Conservation (phyloP, 2,888 invertebrate species). For the Metopia argyrocephala region DNA sequence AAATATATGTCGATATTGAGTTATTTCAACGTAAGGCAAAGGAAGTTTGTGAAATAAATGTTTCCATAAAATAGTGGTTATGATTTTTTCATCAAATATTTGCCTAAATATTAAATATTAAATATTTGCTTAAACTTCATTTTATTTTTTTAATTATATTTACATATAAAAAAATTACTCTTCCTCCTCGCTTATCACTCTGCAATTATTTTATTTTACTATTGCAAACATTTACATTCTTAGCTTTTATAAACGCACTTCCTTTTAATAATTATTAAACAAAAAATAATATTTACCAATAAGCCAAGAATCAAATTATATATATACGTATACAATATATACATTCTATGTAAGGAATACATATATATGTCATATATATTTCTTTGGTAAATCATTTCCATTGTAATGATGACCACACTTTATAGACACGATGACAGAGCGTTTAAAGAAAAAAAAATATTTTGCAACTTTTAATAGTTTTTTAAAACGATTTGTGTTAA, state of each 20-base stretch:
- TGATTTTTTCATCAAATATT: no score
- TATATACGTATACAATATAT: conserved; percentile 21
- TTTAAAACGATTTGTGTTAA: not conserved
- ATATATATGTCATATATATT: conserved; percentile 26
- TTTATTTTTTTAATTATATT: no score
- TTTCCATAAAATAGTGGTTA: no score
- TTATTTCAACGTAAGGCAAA: no score
- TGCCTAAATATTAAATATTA: no score
- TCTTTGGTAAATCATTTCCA: conserved; percentile 21
- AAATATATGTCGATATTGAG: no score
- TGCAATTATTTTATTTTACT: no score
- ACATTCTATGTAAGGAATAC: conserved; percentile 18
- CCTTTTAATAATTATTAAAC: not conserved
- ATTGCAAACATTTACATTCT: no score
- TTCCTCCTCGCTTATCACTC: no score
- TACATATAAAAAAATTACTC: no score
- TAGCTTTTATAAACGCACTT: not conserved
- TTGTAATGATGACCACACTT: not conserved
- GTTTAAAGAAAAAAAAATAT: conserved; percentile 5
- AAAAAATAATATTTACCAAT: conserved; percentile 37
- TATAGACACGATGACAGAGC: not conserved
- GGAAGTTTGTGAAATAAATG: no score
- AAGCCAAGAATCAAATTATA: not conserved
- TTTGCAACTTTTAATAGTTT: not conserved
- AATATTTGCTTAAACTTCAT: no score